Evolutionary conservation across 2,888 invertebrate genomes (phyloP).

Genomic region (Petrophora chlorosata): DNA sequence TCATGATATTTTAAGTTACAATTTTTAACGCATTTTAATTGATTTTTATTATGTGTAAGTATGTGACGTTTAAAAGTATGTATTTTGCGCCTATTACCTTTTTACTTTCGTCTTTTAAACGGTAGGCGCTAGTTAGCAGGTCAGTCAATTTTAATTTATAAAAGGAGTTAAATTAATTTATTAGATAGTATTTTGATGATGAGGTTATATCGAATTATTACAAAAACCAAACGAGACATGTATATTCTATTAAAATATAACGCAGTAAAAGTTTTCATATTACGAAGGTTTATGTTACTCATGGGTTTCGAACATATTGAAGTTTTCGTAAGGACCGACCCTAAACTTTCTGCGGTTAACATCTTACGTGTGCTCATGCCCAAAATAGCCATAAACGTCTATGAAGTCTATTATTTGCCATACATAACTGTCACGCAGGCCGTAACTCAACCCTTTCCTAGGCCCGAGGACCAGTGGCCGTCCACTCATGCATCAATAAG

Average conservation of each 20-base stretch:
- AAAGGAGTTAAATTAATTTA: too few relatives aligned
- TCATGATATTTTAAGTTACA: too few relatives aligned
- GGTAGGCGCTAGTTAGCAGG: too few relatives aligned
- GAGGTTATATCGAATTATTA: too few relatives aligned
- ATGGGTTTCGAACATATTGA: conserved; percentile 14
- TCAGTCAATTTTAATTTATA: too few relatives aligned
- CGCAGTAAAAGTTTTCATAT: background rate
- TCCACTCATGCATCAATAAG: conserved; percentile 37
- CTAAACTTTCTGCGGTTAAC: conserved; percentile 23
- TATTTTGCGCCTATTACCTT: too few relatives aligned
- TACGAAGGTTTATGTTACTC: conserved; percentile 11
- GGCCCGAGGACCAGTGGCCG: conserved; percentile 24
- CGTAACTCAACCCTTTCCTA: conserved; percentile 30
- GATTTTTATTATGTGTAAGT: too few relatives aligned
- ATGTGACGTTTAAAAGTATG: too few relatives aligned
- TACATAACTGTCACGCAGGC: conserved; percentile 26
- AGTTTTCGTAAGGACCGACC: conserved; percentile 21
- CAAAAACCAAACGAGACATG: too few relatives aligned
- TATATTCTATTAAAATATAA: background rate
- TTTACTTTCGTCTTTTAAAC: too few relatives aligned
- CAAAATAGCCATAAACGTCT: conserved; percentile 27
- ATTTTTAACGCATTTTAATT: too few relatives aligned
- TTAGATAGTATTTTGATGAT: too few relatives aligned
- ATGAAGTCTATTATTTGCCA: conserved; percentile 29
- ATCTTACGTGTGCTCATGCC: conserved; percentile 12